A percentile compares a stretch with the other conserved stretches of the same genome.
Evolutionary conservation across 2,113 vertebrate species (phyloP).

Genomic region (Uria lomvia): DNA sequence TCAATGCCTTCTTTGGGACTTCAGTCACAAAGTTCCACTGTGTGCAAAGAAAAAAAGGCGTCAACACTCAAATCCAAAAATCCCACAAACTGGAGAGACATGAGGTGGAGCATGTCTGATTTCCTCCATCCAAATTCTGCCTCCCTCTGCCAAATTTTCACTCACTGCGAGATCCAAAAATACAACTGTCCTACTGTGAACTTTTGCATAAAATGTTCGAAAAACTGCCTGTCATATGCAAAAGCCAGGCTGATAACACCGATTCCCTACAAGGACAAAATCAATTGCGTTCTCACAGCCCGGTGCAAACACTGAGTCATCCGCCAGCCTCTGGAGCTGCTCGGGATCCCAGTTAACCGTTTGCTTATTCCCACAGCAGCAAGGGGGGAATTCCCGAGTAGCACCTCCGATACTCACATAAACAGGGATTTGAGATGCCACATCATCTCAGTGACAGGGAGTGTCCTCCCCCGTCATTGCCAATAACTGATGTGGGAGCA

Average conservation of each 20-base stretch:
- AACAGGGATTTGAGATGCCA: neutral
- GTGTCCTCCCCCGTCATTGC: neutral
- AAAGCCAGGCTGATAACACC: neutral
- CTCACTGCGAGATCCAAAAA: neutral
- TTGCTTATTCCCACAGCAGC: neutral
- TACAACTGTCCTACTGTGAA: neutral
- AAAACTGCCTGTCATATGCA: neutral
- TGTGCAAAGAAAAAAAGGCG: neutral
- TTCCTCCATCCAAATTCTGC: neutral
- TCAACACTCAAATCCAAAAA: neutral
- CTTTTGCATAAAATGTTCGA: neutral
- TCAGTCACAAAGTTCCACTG: neutral
- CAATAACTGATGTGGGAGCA: rapidly evolving
- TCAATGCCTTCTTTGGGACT: rapidly evolving
- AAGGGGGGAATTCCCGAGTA: neutral
- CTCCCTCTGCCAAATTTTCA: neutral
- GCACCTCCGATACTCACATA: rapidly evolving
- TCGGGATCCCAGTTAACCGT: neutral
- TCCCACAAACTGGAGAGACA: neutral
- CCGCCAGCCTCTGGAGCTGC: neutral
- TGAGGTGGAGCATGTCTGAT: neutral
- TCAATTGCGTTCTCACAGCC: neutral
- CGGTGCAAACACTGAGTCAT: neutral
- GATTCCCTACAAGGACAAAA: neutral
- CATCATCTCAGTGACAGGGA: rapidly evolving